Percentiles rank a stretch among this genome's conserved stretches.
These are phyloP conservation scores for Dendrolimus pini DNA, from an alignment of 2,888 invertebrate genomes.

Conservation along the genomic window DNA sequence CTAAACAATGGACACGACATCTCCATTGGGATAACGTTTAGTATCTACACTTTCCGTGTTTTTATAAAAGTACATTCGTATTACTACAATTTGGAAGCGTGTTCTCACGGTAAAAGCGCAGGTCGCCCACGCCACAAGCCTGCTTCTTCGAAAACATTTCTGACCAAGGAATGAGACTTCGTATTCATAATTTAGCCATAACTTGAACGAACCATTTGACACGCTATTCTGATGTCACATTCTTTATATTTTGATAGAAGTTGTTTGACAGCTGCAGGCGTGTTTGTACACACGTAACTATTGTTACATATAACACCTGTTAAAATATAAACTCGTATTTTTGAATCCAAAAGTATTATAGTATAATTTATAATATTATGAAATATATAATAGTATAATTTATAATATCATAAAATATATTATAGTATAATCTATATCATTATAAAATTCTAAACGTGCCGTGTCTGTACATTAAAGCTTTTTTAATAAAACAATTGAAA, in stretches of 20 bases:
- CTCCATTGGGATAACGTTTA: background rate
- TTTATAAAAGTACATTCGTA: constrained; percentile 38
- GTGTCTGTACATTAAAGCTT: too few species aligned
- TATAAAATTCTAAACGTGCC: too few species aligned
- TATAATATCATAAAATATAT: too few species aligned
- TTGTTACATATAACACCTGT: too few species aligned
- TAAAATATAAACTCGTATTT: too few species aligned
- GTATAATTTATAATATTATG: too few species aligned
- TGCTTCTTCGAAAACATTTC: constrained; percentile 61
- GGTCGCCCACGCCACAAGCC: constrained; percentile 50
- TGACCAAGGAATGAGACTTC: constrained; percentile 50
- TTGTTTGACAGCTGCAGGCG: too few species aligned
- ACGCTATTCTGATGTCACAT: constrained; percentile 36
- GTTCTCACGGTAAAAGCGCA: constrained; percentile 56
- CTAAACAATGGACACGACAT: constrained; percentile 2
- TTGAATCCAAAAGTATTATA: too few species aligned
- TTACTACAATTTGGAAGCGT: constrained; percentile 48
- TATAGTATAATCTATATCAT: too few species aligned
- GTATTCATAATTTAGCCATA: constrained; percentile 57
- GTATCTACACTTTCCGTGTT: constrained; percentile 30
- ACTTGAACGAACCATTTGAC: constrained; percentile 42
- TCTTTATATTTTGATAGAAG: constrained; percentile 10
- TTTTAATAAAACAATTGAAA: too few species aligned
- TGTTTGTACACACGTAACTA: too few species aligned
- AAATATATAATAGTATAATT: too few species aligned